These are phyloP conservation scores for Fregetta grallaria DNA, from an alignment of 2,113 vertebrate species.

Conservation along the genomic window DNA sequence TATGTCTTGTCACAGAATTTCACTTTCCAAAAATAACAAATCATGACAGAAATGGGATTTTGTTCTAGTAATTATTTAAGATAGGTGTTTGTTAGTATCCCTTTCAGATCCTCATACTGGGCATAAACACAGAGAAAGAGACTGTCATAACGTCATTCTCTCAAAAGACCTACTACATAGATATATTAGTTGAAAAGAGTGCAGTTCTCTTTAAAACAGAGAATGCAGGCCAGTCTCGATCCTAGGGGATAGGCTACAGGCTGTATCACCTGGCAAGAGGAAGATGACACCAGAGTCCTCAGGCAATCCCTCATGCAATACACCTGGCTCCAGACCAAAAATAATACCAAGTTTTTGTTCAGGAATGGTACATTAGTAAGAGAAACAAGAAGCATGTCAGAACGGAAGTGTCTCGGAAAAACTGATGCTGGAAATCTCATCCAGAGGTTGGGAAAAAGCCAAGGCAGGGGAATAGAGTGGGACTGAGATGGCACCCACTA, in stretches of 20 bases:
- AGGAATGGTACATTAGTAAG: background rate
- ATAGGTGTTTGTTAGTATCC: background rate
- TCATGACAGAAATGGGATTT: background rate
- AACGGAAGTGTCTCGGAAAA: background rate
- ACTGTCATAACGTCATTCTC: background rate
- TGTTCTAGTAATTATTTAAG: background rate
- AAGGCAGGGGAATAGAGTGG: background rate
- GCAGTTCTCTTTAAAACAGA: conserved; percentile 12
- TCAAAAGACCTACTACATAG: background rate
- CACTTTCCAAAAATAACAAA: background rate
- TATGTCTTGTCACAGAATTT: background rate
- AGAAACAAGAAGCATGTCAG: background rate
- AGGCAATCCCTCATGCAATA: background rate
- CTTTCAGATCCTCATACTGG: background rate
- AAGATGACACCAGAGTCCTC: background rate
- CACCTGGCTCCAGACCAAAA: background rate
- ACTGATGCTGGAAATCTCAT: background rate
- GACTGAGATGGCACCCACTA: background rate
- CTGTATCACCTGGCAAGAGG: background rate
- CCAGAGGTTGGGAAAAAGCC: background rate
- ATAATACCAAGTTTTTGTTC: background rate
- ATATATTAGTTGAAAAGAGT: background rate
- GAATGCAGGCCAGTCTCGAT: background rate
- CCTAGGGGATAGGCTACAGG: background rate
- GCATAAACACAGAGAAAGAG: background rate